These are phyloP conservation scores for Bombus superbus DNA, from an alignment of 1,140 invertebrate species.

Conservation along the genomic window DNA sequence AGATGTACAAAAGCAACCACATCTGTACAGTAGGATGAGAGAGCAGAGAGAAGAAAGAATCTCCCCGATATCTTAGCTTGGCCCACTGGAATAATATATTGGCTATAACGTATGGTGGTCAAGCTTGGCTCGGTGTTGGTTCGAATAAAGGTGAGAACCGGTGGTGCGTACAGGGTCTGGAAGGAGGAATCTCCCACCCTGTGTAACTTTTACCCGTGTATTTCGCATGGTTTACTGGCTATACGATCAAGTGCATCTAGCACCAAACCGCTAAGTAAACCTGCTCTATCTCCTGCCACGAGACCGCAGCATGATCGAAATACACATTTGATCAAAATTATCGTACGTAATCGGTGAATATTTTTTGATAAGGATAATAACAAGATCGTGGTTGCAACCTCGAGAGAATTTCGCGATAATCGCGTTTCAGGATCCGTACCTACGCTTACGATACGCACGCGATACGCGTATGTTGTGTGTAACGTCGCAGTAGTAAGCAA, in stretches of 20 bases:
- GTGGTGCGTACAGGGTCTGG: conserved; percentile 45
- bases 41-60: neutral
- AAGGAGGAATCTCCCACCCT: conserved; percentile 63
- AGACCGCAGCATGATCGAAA: neutral
- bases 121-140: conserved; percentile 10
- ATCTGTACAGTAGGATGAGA: neutral
- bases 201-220: conserved; percentile 38
- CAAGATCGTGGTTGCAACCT: neutral
- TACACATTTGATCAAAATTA: conserved; percentile 6
- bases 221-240: conserved; percentile 35
- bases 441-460: neutral
- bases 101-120: conserved; percentile 2
- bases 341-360: conserved; percentile 19
- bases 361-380: neutral
- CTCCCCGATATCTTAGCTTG: conserved; percentile 9
- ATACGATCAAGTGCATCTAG: conserved; percentile 17
- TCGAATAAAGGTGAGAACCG: conserved; percentile 56
- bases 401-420: neutral
- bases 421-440: neutral
- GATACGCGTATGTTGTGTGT: neutral
- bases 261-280: neutral
- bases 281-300: neutral
- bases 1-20: conserved; percentile 27
- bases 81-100: conserved; percentile 44
- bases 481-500: neutral